These are phyloP conservation scores for Muricea muricata DNA, from an alignment of 92 coral and sea anemone genomes.

Conservation along the genomic window DNA sequence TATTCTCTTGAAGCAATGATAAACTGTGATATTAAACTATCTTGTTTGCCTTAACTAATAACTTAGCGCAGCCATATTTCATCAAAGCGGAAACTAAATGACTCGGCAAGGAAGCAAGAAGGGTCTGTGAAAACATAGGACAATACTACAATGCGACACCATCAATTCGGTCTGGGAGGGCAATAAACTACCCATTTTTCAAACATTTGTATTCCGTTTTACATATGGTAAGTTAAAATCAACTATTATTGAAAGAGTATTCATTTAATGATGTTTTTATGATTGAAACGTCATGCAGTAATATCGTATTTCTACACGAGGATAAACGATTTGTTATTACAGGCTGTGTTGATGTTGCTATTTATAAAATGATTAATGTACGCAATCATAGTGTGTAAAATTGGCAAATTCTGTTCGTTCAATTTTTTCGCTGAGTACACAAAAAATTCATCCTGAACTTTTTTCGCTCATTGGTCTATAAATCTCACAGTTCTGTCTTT, in stretches of 20 bases:
- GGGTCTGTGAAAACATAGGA: conserved; percentile 34
- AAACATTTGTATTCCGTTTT: background rate
- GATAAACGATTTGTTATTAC: background rate
- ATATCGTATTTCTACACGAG: background rate
- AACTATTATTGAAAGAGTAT: background rate
- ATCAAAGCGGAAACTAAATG: conserved; percentile 26
- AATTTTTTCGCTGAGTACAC: too few relatives aligned
- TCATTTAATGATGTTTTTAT: background rate
- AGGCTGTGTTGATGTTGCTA: background rate
- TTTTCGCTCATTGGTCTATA: too few relatives aligned
- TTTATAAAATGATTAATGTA: background rate
- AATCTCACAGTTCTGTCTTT: too few relatives aligned
- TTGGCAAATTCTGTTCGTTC: background rate
- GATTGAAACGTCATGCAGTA: background rate
- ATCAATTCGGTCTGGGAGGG: background rate
- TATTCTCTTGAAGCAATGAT: background rate
- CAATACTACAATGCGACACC: background rate
- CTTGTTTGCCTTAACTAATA: background rate
- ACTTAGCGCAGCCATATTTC: conserved; percentile 13
- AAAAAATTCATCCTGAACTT: too few relatives aligned
- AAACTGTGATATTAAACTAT: background rate
- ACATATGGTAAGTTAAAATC: background rate
- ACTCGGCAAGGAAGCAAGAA: background rate
- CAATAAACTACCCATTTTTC: background rate
- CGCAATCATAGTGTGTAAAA: background rate